A percentile compares a stretch with the other conserved stretches of the same genome.
Evolutionary conservation across 2,113 vertebrate species (phyloP).

Genomic region (Garra rufa): DNA sequence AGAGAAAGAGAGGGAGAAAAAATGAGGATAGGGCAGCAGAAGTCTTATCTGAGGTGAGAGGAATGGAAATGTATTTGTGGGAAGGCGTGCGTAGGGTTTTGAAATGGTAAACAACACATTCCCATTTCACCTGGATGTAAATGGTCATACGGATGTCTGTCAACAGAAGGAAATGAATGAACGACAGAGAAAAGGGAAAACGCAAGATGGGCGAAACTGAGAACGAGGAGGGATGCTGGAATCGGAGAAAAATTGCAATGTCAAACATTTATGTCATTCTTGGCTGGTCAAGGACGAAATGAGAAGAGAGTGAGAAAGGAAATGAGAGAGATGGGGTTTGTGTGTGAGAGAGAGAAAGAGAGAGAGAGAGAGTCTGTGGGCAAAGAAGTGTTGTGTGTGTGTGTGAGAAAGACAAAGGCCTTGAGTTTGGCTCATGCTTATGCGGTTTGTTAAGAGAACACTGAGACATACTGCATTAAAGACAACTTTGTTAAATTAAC

Average conservation of each 20-base stretch:
- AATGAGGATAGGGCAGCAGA: background rate
- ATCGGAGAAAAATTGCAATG: conserved; percentile 21
- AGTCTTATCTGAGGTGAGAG: conserved; percentile 1
- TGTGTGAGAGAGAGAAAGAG: background rate
- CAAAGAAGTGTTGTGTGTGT: background rate
- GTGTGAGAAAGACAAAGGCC: background rate
- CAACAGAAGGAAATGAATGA: conserved; percentile 9
- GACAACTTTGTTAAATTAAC: background rate
- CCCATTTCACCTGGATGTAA: conserved; percentile 33
- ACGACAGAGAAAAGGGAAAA: background rate
- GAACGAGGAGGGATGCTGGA: background rate
- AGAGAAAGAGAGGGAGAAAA: conserved; percentile 22
- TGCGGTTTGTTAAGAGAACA: background rate
- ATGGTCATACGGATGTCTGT: conserved; percentile 34
- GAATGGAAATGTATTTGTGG: conserved; percentile 29
- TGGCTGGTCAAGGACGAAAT: conserved; percentile 50
- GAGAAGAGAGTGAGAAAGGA: background rate
- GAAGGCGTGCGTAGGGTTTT: background rate
- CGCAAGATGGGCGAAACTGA: conserved; percentile 14
- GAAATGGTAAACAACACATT: conserved; percentile 32
- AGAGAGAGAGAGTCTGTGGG: background rate
- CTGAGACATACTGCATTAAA: background rate
- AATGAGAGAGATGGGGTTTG: background rate
- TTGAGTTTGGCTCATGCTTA: background rate
- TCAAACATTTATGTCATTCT: conserved; percentile 50